A percentile compares a stretch with the other conserved stretches of the same genome.
phyloP scores from a whole-genome alignment of 2,797 vertebrate species.

The Sciurus vulgaris region DNA sequence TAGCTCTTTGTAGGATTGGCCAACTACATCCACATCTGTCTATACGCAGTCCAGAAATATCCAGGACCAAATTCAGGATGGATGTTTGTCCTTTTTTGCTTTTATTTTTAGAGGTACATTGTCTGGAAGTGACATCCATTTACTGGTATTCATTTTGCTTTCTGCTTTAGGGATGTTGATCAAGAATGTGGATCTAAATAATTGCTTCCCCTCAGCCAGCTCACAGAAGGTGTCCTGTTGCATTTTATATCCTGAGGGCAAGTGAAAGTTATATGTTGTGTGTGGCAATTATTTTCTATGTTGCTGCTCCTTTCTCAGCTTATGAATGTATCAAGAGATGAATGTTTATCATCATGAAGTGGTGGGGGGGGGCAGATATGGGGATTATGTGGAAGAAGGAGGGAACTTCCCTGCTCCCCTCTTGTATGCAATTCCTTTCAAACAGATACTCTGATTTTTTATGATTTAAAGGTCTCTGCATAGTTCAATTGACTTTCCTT shows the following conservation, averaged over 20 bases:
- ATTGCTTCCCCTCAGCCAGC: slow-evolving; percentile 37
- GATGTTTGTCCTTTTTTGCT: slow-evolving; percentile 8
- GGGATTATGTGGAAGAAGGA: neutral
- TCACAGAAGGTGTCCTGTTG: slow-evolving; percentile 42
- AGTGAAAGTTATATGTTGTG: slow-evolving; percentile 10
- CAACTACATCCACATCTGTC: neutral
- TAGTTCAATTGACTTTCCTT: neutral
- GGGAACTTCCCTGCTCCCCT: neutral
- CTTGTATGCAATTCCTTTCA: neutral
- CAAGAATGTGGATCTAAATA: slow-evolving; percentile 66
- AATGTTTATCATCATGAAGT: neutral
- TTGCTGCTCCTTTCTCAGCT: neutral
- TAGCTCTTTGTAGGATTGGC: neutral
- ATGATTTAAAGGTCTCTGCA: neutral
- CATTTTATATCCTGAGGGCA: slow-evolving; percentile 66
- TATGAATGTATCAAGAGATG: neutral
- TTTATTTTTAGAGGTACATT: slow-evolving; percentile 62
- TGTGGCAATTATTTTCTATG: slow-evolving; percentile 57
- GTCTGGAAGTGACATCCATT: slow-evolving; percentile 45
- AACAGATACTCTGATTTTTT: neutral
- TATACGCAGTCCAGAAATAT: neutral
- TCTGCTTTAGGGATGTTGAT: slow-evolving; percentile 60
- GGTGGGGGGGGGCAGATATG: neutral
- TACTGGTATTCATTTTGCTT: slow-evolving; percentile 43
- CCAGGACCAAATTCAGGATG: neutral